These are phyloP conservation scores for Leucophenga maculata DNA, from an alignment of 2,888 invertebrate species.

Conservation along the genomic window DNA sequence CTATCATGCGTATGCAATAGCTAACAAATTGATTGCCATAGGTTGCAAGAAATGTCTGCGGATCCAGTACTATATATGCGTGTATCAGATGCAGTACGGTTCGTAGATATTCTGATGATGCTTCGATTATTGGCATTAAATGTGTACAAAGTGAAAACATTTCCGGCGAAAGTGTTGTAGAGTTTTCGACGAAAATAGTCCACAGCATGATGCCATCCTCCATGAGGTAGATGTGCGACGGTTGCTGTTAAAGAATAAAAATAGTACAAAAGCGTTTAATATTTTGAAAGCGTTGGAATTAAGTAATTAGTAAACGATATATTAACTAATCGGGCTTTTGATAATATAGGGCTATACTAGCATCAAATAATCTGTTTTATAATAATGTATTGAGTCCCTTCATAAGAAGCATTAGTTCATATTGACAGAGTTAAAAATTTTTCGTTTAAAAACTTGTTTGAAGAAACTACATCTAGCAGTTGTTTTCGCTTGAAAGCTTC, in stretches of 20 bases:
- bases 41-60: slow-evolving; percentile 82
- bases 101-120: slow-evolving; percentile 85
- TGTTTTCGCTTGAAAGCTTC: too few species aligned
- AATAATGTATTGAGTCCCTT: too few species aligned
- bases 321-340: too few species aligned
- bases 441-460: too few species aligned
- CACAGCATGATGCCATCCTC: slow-evolving; percentile 95
- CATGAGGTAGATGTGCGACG: slow-evolving; percentile 89
- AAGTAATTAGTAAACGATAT: too few species aligned
- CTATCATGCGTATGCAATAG: slow-evolving; percentile 80
- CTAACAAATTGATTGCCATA: slow-evolving; percentile 82
- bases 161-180: slow-evolving; percentile 78
- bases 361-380: too few species aligned
- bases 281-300: too few species aligned
- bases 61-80: slow-evolving; percentile 85
- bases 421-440: too few species aligned
- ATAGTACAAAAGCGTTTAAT: too few species aligned
- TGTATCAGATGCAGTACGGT: slow-evolving; percentile 86
- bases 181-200: slow-evolving; percentile 86
- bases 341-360: too few species aligned
- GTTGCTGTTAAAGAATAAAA: slow-evolving; percentile 73
- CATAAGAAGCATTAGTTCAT: too few species aligned
- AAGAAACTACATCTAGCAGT: too few species aligned
- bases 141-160: slow-evolving; percentile 83
- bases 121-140: slow-evolving; percentile 83